phyloP scores from a whole-genome alignment of 2,888 invertebrate genomes.

The Caenorhabditis drosophilae region DNA sequence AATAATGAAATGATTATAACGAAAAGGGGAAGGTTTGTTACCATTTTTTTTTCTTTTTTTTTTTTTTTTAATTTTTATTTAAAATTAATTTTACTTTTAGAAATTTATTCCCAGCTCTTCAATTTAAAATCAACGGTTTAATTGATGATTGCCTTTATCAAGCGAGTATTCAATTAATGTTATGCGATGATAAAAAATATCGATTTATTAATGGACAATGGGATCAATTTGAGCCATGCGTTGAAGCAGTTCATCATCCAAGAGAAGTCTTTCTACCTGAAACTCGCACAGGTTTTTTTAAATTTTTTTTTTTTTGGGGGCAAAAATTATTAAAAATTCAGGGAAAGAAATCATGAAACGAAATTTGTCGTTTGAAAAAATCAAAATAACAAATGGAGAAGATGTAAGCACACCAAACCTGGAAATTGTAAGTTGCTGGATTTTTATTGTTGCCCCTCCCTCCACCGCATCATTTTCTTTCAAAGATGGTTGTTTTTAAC shows the following conservation, averaged over 20 bases:
- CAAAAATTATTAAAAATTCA: not conserved
- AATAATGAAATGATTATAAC: slow-evolving; percentile 1
- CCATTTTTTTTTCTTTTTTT: not conserved
- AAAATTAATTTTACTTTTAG: too few species aligned
- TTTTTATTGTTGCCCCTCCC: too few species aligned
- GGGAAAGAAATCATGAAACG: not conserved
- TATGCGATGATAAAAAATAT: not conserved
- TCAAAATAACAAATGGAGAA: slow-evolving; percentile 4
- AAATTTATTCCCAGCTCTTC: not conserved
- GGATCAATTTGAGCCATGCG: slow-evolving; percentile 5
- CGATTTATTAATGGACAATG: not conserved
- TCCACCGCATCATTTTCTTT: too few species aligned
- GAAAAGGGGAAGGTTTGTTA: not conserved
- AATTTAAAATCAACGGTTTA: not conserved
- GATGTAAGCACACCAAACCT: not conserved
- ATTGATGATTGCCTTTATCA: not conserved
- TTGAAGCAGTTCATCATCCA: slow-evolving; percentile 1
- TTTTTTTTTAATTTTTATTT: not conserved
- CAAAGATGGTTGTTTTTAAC: too few species aligned
- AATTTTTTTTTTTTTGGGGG: too few species aligned
- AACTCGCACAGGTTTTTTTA: not conserved
- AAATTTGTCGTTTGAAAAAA: not conserved
- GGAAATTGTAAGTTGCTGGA: slow-evolving; percentile 1
- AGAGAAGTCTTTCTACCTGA: not conserved
- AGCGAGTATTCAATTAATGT: not conserved